Base-by-base conservation (phyloP, 2,113 vertebrate species). In the Aptenodytes forsteri region DNA sequence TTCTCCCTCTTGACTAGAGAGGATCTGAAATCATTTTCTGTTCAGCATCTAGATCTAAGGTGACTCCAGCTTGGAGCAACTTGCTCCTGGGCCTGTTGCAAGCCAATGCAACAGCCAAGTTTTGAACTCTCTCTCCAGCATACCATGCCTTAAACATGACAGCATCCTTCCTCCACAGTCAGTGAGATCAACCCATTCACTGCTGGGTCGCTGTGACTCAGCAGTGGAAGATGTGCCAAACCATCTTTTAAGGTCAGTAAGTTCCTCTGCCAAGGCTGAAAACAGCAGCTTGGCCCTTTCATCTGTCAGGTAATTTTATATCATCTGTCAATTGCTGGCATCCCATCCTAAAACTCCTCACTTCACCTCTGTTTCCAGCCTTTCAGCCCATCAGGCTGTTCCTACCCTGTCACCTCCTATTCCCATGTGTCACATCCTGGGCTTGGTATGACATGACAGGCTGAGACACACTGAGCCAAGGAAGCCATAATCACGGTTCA, bases 201-300 rank as follows among this genome's bases (percentile, higher is more conserved):
- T 49, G 62, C 65, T 5, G 36, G 49, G 4, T 17, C 0, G 10
- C 47, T 49, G 61, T 25, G 70, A 62, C 73, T 87, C 81, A 32
- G 93, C 83, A 47, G 16, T 6, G 38, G 62, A 67, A 56, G 65
- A 64, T 3, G 36, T 40, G 66, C 82, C 82, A 72, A 25, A 65
- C 20, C 77, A 22, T 44, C 78, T 23, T 29, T 5, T 40, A 90
- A 97, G 93, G 96, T 94, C 95, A 94, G 1, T 4, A 44, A 78
- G 70, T 50, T 67, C 84, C 46, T 79, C 13, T 65, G 72, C 94
- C 59, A 15, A 78, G 87, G 80, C 89, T 91, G 93, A 34, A 76
- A 89, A 83, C 90, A 83, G 96, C 95, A 94, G 87, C 87, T 94
- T 86, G 87, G 87, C 58, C 85, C 96, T 91, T 93, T 93, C 49